Conservation (phyloP, 2,113 vertebrate species). For the Cranoglanis bouderius region DNA sequence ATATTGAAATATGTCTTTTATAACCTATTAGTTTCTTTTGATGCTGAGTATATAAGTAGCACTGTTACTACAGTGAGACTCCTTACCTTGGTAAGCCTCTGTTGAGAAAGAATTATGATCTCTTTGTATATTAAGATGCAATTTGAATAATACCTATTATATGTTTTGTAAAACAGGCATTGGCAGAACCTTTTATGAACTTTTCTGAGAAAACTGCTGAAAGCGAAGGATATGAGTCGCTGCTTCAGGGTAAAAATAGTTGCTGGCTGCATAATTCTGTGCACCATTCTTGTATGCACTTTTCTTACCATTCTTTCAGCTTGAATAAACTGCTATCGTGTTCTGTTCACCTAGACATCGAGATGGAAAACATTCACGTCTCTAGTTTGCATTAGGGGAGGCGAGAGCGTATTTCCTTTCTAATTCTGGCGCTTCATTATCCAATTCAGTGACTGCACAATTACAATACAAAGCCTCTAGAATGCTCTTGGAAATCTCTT, state of each 20-base stretch:
- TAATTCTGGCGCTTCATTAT: constrained; percentile 6
- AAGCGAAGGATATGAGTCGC: background rate
- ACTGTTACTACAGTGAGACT: background rate
- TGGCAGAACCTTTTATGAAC: background rate
- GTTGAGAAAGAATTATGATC: background rate
- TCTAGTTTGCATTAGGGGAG: background rate
- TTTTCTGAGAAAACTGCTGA: background rate
- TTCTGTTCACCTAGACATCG: background rate
- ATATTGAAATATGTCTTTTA: too few species aligned
- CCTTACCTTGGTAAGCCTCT: background rate
- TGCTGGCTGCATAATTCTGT: background rate
- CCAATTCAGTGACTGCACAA: background rate
- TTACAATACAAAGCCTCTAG: background rate
- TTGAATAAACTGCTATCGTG: background rate
- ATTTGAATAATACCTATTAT: background rate
- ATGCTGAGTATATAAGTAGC: too few species aligned
- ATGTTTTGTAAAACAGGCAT: background rate
- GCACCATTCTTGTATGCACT: background rate
- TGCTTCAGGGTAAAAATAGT: constrained; percentile 7
- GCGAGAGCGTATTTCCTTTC: background rate
- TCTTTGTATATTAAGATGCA: background rate
- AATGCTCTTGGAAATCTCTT: background rate
- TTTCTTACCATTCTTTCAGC: constrained; percentile 12
- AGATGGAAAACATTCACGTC: background rate
- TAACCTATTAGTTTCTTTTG: too few species aligned